Conservation (phyloP, 2,113 vertebrate species). For the Porphyrio hochstetteri region DNA sequence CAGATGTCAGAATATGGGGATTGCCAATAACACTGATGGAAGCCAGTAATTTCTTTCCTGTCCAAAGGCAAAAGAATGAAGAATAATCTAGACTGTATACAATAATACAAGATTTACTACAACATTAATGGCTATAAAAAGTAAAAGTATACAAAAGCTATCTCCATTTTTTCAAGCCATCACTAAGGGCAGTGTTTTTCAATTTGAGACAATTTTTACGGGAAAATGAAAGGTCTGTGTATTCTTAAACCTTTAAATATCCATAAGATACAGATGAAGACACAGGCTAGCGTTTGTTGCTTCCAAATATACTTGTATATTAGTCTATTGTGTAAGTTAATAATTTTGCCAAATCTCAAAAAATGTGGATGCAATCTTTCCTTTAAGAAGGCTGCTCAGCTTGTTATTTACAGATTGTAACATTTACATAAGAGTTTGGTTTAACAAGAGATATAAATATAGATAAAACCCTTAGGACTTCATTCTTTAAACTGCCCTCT, state of each 20-base stretch:
- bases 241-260: conserved; percentile 70
- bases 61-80: conserved; percentile 89
- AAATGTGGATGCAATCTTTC: conserved; percentile 77
- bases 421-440: conserved; percentile 83
- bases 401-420: conserved; percentile 82
- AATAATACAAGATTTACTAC: conserved; percentile 74
- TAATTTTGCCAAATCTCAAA: conserved; percentile 80
- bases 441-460: conserved; percentile 84
- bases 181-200: conserved; percentile 70
- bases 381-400: conserved; percentile 76
- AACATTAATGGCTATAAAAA: conserved; percentile 74
- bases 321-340: conserved; percentile 75
- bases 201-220: conserved; percentile 69
- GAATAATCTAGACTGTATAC: conserved; percentile 74
- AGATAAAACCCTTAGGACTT: conserved; percentile 82
- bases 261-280: conserved; percentile 67
- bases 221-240: conserved; percentile 68
- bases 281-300: conserved; percentile 57
- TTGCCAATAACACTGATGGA: conserved; percentile 91
- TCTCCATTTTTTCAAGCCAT: conserved; percentile 59
- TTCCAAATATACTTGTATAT: conserved; percentile 76
- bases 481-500: conserved; percentile 84
- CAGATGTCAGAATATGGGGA: conserved; percentile 91
- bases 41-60: conserved; percentile 90
- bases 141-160: conserved; percentile 69